Evolutionary conservation across 92 coral and sea anemone species (phyloP).

Genomic region (Siderastrea siderea): DNA sequence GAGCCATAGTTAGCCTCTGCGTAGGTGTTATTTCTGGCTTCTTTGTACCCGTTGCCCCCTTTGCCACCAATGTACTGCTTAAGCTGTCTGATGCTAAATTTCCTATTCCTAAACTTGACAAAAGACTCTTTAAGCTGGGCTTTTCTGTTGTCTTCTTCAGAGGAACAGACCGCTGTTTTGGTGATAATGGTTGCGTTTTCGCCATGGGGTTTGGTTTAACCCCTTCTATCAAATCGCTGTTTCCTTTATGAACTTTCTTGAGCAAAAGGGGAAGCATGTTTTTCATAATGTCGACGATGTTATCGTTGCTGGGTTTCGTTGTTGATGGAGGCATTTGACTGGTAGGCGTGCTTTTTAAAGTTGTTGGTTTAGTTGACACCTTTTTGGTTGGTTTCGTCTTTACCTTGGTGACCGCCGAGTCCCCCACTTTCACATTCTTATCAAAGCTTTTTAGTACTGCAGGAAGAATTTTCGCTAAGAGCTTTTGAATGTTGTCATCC

Average conservation of each 20-base stretch:
- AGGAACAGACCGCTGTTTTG: neutral
- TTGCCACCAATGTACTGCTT: neutral
- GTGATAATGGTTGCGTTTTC: slow-evolving; percentile 9
- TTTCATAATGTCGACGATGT: slow-evolving; percentile 72
- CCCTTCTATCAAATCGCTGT: slow-evolving; percentile 7
- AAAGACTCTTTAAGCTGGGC: slow-evolving; percentile 20
- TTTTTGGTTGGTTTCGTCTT: slow-evolving; percentile 27
- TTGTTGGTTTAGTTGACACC: slow-evolving; percentile 24
- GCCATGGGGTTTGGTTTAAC: slow-evolving; percentile 40
- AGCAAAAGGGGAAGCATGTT: slow-evolving; percentile 82
- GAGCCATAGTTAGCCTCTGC: neutral
- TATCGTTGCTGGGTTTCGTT: slow-evolving; percentile 31
- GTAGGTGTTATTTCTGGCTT: slow-evolving; percentile 8
- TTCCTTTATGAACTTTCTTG: slow-evolving; percentile 46
- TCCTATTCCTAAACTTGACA: slow-evolving; percentile 56
- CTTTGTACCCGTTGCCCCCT: neutral
- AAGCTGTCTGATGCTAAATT: slow-evolving; percentile 40
- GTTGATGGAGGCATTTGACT: slow-evolving; percentile 35
- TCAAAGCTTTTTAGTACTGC: slow-evolving; percentile 71
- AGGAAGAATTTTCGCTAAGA: slow-evolving; percentile 78
- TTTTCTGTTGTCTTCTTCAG: neutral
- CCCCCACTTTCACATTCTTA: slow-evolving; percentile 6
- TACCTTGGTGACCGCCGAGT: slow-evolving; percentile 14
- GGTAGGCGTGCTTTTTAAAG: slow-evolving; percentile 47
- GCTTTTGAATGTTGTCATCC: slow-evolving; percentile 52